These are phyloP conservation scores for Microplitis mediator DNA, from an alignment of 1,140 invertebrate genomes.

Conservation along the genomic window DNA sequence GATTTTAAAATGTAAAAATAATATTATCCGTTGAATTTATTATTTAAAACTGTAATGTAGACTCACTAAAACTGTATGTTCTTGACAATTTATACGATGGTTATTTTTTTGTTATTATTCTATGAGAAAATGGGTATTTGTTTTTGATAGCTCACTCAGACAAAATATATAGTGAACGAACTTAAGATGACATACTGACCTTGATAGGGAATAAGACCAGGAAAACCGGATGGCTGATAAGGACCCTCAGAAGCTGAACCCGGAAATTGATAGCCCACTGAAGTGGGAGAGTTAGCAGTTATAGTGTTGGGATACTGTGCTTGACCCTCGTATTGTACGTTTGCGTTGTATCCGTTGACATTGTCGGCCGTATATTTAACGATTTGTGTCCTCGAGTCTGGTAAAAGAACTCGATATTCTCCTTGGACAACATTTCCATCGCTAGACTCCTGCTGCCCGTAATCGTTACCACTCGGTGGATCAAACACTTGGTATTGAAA, in stretches of 20 bases:
- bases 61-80: too few species aligned
- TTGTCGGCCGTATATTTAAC: slow-evolving; percentile 81
- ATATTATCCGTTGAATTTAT: too few species aligned
- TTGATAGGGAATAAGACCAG: slow-evolving; percentile 7
- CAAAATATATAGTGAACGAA: neutral
- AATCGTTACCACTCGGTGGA: slow-evolving; percentile 74
- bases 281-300: neutral
- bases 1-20: too few species aligned
- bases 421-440: slow-evolving; percentile 73
- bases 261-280: slow-evolving; percentile 32
- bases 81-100: too few species aligned
- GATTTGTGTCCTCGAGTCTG: slow-evolving; percentile 73
- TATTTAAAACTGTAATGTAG: too few species aligned
- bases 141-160: too few species aligned
- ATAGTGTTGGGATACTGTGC: slow-evolving; percentile 64
- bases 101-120: too few species aligned
- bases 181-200: slow-evolving; percentile 9
- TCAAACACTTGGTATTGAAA: slow-evolving; percentile 81
- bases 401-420: slow-evolving; percentile 75
- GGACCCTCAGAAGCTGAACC: neutral
- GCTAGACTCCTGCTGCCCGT: slow-evolving; percentile 71
- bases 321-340: slow-evolving; percentile 77
- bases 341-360: slow-evolving; percentile 77
- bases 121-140: too few species aligned
- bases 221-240: slow-evolving; percentile 14